Conservation (phyloP, 1,140 invertebrate species). For the Drosophila tropicalis region DNA sequence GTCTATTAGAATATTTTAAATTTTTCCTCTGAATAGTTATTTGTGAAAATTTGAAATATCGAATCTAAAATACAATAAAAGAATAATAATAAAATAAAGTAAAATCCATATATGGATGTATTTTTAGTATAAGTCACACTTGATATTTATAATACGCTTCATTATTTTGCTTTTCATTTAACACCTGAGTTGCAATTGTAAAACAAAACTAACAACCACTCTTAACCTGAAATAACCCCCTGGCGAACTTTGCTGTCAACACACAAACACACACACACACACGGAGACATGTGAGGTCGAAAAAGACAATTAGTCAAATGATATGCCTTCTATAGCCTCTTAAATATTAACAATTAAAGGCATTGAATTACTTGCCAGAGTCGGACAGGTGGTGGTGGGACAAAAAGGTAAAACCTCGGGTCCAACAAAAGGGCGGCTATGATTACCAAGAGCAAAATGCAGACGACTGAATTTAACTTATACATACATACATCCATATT, state of each 20-base stretch:
- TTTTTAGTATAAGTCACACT: too few relatives aligned
- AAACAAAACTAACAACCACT: neutral
- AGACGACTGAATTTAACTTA: neutral
- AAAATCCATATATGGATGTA: too few relatives aligned
- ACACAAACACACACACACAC: neutral
- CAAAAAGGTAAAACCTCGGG: constrained; percentile 14
- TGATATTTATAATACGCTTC: too few relatives aligned
- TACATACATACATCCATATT: constrained; percentile 4
- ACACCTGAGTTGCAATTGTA: neutral
- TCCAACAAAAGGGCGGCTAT: constrained; percentile 36
- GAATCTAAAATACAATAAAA: too few relatives aligned
- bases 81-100: too few relatives aligned
- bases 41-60: too few relatives aligned
- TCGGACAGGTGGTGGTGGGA: neutral
- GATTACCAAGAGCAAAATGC: constrained; percentile 41
- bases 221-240: neutral
- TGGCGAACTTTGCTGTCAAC: neutral
- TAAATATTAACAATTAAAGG: constrained; percentile 59
- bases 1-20: too few relatives aligned
- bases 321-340: constrained; percentile 34
- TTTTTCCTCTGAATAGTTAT: too few relatives aligned
- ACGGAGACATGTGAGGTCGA: neutral
- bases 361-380: constrained; percentile 37
- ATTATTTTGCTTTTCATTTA: neutral
- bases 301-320: constrained; percentile 40